Conservation (phyloP, 2,797 vertebrate species). For the Cynodonichthys magdalenae region DNA sequence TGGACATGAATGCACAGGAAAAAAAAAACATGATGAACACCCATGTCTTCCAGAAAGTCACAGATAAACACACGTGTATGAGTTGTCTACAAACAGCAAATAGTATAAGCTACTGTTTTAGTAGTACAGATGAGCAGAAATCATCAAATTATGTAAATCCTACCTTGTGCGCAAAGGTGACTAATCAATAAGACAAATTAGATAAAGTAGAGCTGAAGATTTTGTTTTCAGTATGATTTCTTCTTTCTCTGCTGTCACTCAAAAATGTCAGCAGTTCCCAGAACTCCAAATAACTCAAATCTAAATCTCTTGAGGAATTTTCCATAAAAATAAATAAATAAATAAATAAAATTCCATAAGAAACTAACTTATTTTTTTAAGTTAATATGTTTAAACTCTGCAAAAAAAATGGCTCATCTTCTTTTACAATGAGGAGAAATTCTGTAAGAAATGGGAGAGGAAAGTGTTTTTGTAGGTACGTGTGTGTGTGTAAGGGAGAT, state of each 20-base stretch:
- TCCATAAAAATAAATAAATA: constrained; percentile 27
- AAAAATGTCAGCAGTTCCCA: background rate
- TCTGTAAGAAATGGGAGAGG: constrained; percentile 13
- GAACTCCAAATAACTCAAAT: constrained; percentile 15
- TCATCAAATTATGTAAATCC: background rate
- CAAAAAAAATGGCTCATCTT: constrained; percentile 34
- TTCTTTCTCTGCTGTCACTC: background rate
- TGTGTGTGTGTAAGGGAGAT: constrained; percentile 41
- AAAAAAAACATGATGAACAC: background rate
- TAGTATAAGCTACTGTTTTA: constrained; percentile 38
- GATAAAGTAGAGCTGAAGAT: background rate
- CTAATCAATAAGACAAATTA: constrained; percentile 9
- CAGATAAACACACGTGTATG: constrained; percentile 72
- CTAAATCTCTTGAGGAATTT: constrained; percentile 6
- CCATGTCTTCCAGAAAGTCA: constrained; percentile 70
- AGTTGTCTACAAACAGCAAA: constrained; percentile 43
- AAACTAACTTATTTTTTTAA: constrained; percentile 22
- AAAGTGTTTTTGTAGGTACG: constrained; percentile 35
- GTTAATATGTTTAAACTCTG: constrained; percentile 26
- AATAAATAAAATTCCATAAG: constrained; percentile 16
- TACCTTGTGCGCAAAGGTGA: constrained; percentile 4
- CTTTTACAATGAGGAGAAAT: constrained; percentile 43
- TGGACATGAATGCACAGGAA: constrained; percentile 25
- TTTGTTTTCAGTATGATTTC: constrained; percentile 1
- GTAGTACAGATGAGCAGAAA: constrained; percentile 46